Evolutionary conservation across 2,113 vertebrate species (phyloP), one percentile per base, ranked within the genome.

Genomic region (Apteryx owenii): DNA sequence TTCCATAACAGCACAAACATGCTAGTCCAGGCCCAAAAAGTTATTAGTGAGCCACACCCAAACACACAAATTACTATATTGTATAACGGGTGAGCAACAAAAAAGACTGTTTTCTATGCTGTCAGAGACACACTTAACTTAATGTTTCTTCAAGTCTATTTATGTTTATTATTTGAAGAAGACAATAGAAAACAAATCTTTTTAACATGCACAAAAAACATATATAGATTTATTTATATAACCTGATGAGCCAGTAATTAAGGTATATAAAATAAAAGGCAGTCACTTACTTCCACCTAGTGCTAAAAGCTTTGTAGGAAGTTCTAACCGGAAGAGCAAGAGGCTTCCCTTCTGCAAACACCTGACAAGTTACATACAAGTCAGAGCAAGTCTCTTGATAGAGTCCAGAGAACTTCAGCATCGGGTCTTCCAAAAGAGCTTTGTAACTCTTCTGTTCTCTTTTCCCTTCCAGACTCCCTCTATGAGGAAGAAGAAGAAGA

Each of bases 261-360:
- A n/a, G 21, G 13, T 77, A 88, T 23, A 82, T 4, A 4, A 91
- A 91, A 88, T 16, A 66, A 89, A 91, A 90, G 6, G 12, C 33
- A 90, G 70, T 5, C 36, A 98, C 99, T 99, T 98, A 99, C 99
- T 99, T 99, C 99, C 99, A 99, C 23, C 99, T 98, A 51, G 99
- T 99, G 98, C 99, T 99, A 97, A 99, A 99, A 4, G 99, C 99
- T 95, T 99, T 99, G 96, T 99, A 99, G 5, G 99, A 99, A 28
- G 99, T 99, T 94, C 99, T 99, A 75, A 99, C 99, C 1, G 99
- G 99, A 81, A 99, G 98, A 16, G 99, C 99, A 33, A 99, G 98
- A 50, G 99, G 99, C 17, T 99, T 99, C 12, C 99, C 99, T 95
- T 99, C 99, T 26, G 99, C 99, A 95, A 99, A 99, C 94, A 99